Evolutionary conservation across 2,888 invertebrate genomes (phyloP), one percentile per base, ranked within the genome.

Genomic region (Ariolimax columbianus): DNA sequence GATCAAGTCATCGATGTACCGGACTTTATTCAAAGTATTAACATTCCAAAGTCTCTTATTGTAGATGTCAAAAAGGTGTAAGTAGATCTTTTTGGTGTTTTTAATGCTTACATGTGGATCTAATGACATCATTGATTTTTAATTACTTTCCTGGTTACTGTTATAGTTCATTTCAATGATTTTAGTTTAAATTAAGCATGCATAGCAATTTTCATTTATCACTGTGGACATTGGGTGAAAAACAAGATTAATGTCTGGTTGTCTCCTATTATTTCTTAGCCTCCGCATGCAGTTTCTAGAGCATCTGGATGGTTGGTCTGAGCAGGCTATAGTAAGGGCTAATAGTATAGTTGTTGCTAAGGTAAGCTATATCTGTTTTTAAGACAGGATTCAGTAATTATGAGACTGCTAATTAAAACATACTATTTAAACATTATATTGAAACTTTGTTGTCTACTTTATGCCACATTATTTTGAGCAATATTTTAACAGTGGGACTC

Each of bases 281-380:
- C 92, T 94, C 82, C 90, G 93, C 19, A 84, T 93, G 89, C 93
- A 93, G 87, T 94, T 94, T 87, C 88, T 94, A 78, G 91, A 94
- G 83, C 92, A 94, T 85, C 87, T 94, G 84, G 94, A 94, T 84
- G 89, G 90, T 7, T 94, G 94, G 94, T 89, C 82, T 43, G 90
- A 90, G 30, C 90, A 93, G 81, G 92, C 93, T 51, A 86, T 90
- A 17, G 89, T 92, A 73, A 90, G 93, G 84, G 89, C 93, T 33
- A 86, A 90, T 30, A 91, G 91, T 83, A 92, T 93, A n/a, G 93
- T 93, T 2, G 90, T 91, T 43, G 93, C 94, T 68, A 94, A 94
- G 91, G 93, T 93, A 87, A 88, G 84, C 51, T 47, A 11, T 47
- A 47, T 14, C 9, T 47, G 14, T 47, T 47, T 47, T 7, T 47